Evolutionary conservation across 2,113 vertebrate species (phyloP), one percentile per base, ranked within the genome.

Genomic region (Pseudopipra pipra): DNA sequence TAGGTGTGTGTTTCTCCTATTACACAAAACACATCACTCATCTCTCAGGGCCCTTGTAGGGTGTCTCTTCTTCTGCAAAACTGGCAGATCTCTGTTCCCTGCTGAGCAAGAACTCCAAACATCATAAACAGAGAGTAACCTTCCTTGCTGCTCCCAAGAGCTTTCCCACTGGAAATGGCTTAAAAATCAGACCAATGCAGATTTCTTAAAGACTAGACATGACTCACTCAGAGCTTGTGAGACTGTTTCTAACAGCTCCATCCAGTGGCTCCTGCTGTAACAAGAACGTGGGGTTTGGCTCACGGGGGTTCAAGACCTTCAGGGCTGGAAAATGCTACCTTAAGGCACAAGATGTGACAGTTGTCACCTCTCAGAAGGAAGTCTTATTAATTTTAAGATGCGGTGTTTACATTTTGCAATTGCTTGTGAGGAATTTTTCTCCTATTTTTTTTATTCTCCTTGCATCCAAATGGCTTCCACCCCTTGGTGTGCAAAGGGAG

Each of bases 241-340:
- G 76, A 24, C 13, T 78, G 55, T 87, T 89, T 87, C 31, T 90
- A 94, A 90, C 92, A 96, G 88, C 96, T 96, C 96, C 89, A 93
- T 97, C 88, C 94, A 90, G 93, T 92, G 96, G 89, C 41, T 94
- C 59, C 61, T 75, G 68, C 61, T 44, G 37, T 51, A 43, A 65
- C 13, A 7, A 1, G 31, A 56, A 14, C 8, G 7, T 27, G 72
- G 78, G 65, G n/a, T 24, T 74, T 68, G 54, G 14, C 33, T 91
- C 13, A 11, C 6, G 13, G 13, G 78, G 47, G 21, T 63, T 88
- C 35, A 33, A 66, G 52, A 65, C 77, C 54, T 77, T 43, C 43
- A 65, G 61, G 82, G 21, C n/a, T 81, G 76, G 47, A 49, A 86
- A 86, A 52, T 4, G 28, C 25, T 81, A 3, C 52, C 89, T 47